Evolutionary conservation across 2,113 vertebrate species (phyloP).

Genomic region (Phalacrocorax carbo): DNA sequence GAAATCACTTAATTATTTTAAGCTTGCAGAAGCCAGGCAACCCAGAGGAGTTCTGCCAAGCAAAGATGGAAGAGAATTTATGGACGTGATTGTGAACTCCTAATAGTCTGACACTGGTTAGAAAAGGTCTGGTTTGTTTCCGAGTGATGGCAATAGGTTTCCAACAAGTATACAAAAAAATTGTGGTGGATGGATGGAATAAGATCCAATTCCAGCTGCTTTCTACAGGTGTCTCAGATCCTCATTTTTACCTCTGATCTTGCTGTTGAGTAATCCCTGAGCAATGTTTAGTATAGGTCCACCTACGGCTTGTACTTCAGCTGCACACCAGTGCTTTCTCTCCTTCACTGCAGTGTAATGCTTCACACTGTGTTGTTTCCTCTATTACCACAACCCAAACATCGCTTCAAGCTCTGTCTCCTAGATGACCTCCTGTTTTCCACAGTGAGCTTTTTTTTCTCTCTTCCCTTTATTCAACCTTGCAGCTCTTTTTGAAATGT

Average conservation of each 20-base stretch:
- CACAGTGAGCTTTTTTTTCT: neutral
- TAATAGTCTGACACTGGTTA: neutral
- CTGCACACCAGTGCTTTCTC: neutral
- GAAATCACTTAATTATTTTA: conserved; percentile 49
- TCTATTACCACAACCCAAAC: neutral
- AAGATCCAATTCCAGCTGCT: neutral
- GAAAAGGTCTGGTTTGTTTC: neutral
- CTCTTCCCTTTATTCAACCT: neutral
- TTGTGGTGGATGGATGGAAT: neutral
- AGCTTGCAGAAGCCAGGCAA: conserved; percentile 31
- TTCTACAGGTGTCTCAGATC: neutral
- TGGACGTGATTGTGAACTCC: neutral
- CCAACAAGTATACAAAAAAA: neutral
- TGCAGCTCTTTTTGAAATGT: neutral
- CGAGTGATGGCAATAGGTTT: neutral
- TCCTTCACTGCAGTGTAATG: neutral
- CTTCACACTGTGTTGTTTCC: neutral
- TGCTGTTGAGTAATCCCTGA: neutral
- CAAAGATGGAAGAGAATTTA: conserved; percentile 3
- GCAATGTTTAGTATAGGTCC: neutral
- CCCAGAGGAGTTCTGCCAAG: conserved; percentile 13
- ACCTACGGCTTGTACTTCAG: neutral
- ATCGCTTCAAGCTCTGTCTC: neutral
- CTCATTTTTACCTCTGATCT: neutral
- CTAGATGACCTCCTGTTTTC: neutral